These are phyloP conservation scores for Folsomia manolachei DNA, from an alignment of 2,888 invertebrate genomes.

Conservation along the genomic window DNA sequence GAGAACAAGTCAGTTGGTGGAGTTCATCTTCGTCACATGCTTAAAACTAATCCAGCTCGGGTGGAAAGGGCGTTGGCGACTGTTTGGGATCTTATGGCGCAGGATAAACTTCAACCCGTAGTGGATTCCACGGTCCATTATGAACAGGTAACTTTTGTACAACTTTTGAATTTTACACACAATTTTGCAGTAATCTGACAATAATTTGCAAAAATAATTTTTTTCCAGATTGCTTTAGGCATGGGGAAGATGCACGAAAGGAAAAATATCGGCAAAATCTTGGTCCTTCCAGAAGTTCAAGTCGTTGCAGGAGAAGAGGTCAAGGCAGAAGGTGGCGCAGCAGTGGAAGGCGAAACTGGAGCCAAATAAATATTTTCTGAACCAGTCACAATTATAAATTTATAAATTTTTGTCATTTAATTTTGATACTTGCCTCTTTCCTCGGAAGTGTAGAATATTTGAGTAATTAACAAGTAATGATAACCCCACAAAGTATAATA, in stretches of 20 bases:
- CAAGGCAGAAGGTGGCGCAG: not conserved
- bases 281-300: constrained; percentile 66
- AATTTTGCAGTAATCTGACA: not conserved
- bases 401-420: no score
- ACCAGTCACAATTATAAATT: no score
- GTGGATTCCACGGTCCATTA: constrained; percentile 71
- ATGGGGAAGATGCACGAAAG: constrained; percentile 92
- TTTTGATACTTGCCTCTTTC: no score
- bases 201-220: not conserved
- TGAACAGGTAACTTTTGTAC: constrained; percentile 19
- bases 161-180: no score
- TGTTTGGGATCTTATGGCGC: constrained; percentile 71
- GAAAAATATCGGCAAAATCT: constrained; percentile 83
- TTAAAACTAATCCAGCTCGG: constrained; percentile 71
- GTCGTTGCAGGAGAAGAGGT: constrained; percentile 11
- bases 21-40: constrained; percentile 76
- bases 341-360: not conserved
- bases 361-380: no score
- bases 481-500: no score
- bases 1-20: constrained; percentile 82
- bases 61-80: constrained; percentile 69
- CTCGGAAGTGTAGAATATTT: no score
- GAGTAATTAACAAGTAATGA: no score
- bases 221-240: constrained; percentile 71
- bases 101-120: constrained; percentile 75